Evolutionary conservation across 2,888 invertebrate genomes (phyloP), one percentile per base, ranked within the genome.

Genomic region (Sclerodermus sp.): DNA sequence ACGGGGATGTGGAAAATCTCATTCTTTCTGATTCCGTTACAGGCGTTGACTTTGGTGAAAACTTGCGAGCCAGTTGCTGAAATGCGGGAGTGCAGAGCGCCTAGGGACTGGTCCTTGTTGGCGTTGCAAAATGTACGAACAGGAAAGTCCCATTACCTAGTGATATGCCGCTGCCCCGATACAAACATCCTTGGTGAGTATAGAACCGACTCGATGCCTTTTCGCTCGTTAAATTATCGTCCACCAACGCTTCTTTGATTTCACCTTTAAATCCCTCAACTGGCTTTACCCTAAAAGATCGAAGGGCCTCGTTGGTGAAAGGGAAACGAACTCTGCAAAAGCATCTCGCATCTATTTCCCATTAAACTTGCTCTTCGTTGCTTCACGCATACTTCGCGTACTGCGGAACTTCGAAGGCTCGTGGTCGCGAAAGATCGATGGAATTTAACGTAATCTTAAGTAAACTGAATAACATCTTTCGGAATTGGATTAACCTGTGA

Each of bases 11-110:
- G n/a, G n/a, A n/a, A n/a, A n/a, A n/a, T n/a, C n/a, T n/a, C n/a
- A n/a, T n/a, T n/a, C n/a, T n/a, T n/a, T n/a, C n/a, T n/a, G 4
- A 8, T 23, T 23, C 8, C 4, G 23, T 23, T 68, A 30, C 72
- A 84, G 83, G 92, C 93, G 13, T 83, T 94, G 63, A 95, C 95
- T 1, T 79, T 95, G 68, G 93, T 94, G 66, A 95, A 95, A 80
- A 94, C 94, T 5, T 95, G 95, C 77, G 95, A 95, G 79, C 90
- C 92, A 0, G 91, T 91, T n/a, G 86, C 88, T 2, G 93, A 93
- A 78, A 92, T 95, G 88, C 83, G 94, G 49, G 88, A 91, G 68
- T 95, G 95, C 74, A 84, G 91, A 70, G 86, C 90, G 18, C 93
- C 93, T 0, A 84, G 91, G 58, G 95, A 95, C 75, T 95, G 95